phyloP scores from a whole-genome alignment of 2,113 vertebrate species.

The Pristiophorus japonicus region DNA sequence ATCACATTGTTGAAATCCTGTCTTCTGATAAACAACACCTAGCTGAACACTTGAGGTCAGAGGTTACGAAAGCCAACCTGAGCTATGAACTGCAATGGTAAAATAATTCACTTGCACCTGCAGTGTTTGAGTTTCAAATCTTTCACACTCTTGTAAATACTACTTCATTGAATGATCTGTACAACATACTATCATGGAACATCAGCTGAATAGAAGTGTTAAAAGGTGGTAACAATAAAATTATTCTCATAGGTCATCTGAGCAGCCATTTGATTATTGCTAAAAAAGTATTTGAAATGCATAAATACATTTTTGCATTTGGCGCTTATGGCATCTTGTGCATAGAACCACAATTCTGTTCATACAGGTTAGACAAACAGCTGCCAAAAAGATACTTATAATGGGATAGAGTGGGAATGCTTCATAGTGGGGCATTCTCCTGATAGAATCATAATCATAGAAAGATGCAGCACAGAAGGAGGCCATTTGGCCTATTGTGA shows the following conservation, averaged over 20 bases:
- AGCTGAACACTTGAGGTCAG: background rate
- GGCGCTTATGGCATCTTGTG: background rate
- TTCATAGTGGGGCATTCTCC: background rate
- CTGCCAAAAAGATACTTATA: background rate
- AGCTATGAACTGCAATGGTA: constrained; percentile 13
- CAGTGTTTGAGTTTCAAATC: background rate
- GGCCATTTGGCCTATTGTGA: background rate
- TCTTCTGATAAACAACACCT: background rate
- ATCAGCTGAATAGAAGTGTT: background rate
- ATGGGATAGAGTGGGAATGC: background rate
- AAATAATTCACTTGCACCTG: constrained; percentile 32
- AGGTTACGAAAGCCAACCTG: constrained; percentile 29
- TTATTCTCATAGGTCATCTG: background rate
- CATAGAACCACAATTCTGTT: background rate
- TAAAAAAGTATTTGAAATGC: background rate
- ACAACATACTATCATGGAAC: background rate
- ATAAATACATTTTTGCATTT: background rate
- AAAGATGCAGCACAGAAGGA: background rate
- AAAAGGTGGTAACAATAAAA: background rate
- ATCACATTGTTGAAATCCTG: background rate
- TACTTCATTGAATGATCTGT: background rate
- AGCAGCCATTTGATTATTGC: background rate
- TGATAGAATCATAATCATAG: background rate
- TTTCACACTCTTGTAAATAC: background rate
- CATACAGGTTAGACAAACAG: background rate